Conservation (phyloP, 2,797 vertebrate species). For the Rhynchotus rufescens region DNA sequence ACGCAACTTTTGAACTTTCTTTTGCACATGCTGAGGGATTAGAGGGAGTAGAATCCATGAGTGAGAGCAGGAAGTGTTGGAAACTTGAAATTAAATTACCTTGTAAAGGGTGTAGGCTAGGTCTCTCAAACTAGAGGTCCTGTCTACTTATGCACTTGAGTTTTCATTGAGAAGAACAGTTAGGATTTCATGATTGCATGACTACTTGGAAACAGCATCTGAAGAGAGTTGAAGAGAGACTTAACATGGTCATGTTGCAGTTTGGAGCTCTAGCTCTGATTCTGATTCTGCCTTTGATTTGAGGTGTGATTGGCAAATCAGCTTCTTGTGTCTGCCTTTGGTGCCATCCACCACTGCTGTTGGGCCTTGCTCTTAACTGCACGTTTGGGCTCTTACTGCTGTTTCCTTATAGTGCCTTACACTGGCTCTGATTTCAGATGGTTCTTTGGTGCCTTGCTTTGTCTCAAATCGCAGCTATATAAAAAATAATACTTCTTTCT, state of each 20-base stretch:
- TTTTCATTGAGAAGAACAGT: background rate
- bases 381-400: background rate
- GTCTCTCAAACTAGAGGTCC: background rate
- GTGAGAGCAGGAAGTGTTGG: background rate
- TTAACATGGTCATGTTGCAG: background rate
- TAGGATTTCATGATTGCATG: background rate
- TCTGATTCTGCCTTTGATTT: background rate
- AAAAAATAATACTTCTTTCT: conserved; percentile 12
- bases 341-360: background rate
- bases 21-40: background rate
- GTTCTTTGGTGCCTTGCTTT: background rate
- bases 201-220: background rate
- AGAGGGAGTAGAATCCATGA: background rate
- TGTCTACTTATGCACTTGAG: background rate
- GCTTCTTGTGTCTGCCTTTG: background rate
- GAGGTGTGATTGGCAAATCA: background rate
- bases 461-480: conserved; percentile 16
- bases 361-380: background rate
- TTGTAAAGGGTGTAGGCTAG: background rate
- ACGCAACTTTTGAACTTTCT: background rate
- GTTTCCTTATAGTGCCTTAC: background rate
- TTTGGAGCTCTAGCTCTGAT: background rate
- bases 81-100: background rate
- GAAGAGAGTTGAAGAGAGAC: background rate
- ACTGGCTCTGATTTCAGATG: background rate